A percentile compares a stretch with the other conserved stretches of the same genome.
phyloP scores from a whole-genome alignment of 2,888 invertebrate genomes.

The Drosophila villosipedis region DNA sequence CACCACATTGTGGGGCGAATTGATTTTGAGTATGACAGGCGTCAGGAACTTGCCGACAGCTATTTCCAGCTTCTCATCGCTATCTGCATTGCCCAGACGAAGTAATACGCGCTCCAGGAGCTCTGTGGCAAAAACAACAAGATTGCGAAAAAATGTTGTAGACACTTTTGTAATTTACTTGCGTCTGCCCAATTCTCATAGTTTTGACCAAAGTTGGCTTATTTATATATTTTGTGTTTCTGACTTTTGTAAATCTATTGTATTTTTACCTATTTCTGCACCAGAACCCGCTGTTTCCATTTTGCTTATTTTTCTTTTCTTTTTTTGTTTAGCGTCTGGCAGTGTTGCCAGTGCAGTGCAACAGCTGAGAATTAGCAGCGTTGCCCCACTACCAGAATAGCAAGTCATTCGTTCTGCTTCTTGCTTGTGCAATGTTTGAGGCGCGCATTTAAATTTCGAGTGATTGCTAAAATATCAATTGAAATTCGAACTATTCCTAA shows the following conservation, averaged over 20 bases:
- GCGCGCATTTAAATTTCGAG: constrained; percentile 24
- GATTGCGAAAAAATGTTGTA: constrained; percentile 12
- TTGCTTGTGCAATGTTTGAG: neutral
- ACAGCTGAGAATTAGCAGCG: constrained; percentile 44
- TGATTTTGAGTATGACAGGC: constrained; percentile 95
- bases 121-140: constrained; percentile 86
- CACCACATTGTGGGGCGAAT: constrained; percentile 94
- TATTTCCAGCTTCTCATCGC: constrained; percentile 94
- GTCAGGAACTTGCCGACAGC: constrained; percentile 92
- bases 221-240: neutral
- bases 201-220: neutral
- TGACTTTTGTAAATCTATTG: constrained; percentile 9
- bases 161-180: constrained; percentile 1
- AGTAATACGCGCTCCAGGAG: constrained; percentile 95
- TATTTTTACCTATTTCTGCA: constrained; percentile 84
- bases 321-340: constrained; percentile 53
- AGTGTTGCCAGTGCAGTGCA: constrained; percentile 51
- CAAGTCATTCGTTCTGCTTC: constrained; percentile 48
- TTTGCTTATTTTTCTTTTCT: constrained; percentile 63
- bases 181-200: neutral
- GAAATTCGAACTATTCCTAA: neutral
- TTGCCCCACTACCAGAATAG: constrained; percentile 49
- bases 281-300: constrained; percentile 83
- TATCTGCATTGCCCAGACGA: constrained; percentile 94
- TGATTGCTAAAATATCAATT: neutral